Base-by-base conservation (phyloP, 2,888 invertebrate genomes). In the Onchidella celtica region DNA sequence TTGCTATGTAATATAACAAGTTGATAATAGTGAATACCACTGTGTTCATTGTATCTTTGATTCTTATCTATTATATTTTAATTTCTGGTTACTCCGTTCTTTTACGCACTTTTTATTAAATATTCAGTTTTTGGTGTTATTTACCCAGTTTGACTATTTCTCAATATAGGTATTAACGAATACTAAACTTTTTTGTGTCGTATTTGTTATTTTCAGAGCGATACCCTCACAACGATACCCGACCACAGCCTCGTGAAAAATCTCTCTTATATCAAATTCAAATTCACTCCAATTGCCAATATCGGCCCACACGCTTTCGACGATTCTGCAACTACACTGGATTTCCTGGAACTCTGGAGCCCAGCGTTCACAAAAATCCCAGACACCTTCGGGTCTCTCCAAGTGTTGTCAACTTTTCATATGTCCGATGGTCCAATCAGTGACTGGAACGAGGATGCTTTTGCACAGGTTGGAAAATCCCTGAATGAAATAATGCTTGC, bases 391-490 rank as follows among this genome's bases (percentile, higher is more conserved):
- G 2, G 36, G 2, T 21, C 1, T 36, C 27, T 73, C 3, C 17
- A 1, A 4, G 36, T n/a, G 0, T 34, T 73, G 0, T 11, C 21
- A 11, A 61, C 6, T 9, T 34, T 73, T n/a, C 0, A 1, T 1
- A 4, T 24, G 1, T 1, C 38, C 3, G n/a, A n/a, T n/a, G n/a
- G n/a, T n/a, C 29, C 29, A 17, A 73, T 73, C 38, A 29, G 34
- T 4, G 61, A 73, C 21, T 73, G 73, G 73, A 73, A 73, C 59
- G 73, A 59, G 11, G 24, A 34, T 3, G 73, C 38, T 14, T 34
- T 73, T 24, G 34, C n/a, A 11, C 36, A 34, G 3, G 36, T 73
- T 17, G 73, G 73, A 24, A 27, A 9, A n/a, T 29, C 73, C 27
- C 3, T 73, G 21, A 14, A 36, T 11, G 24, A 6, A 14, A 3